Evolutionary conservation across 1,140 invertebrate species (phyloP).

Genomic region (Coboldia fuscipes): DNA sequence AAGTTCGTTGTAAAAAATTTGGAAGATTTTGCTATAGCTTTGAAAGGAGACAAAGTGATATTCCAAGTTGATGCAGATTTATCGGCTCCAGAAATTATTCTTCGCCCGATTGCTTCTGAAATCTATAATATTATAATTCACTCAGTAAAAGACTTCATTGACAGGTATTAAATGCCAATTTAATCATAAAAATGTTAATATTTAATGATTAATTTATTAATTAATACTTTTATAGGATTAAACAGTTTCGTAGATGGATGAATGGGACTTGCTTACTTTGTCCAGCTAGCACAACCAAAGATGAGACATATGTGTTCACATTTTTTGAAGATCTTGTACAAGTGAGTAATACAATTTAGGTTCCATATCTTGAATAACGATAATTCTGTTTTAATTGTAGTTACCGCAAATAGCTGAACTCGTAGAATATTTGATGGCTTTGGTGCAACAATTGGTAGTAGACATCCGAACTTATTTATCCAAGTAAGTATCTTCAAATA

Average conservation of each 20-base stretch:
- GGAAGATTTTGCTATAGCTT: slow-evolving; percentile 36
- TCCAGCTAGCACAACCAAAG: slow-evolving; percentile 22
- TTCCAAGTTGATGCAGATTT: slow-evolving; percentile 61
- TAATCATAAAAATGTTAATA: too few species aligned
- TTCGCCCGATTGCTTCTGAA: slow-evolving; percentile 48
- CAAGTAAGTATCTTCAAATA: background rate
- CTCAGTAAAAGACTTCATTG: slow-evolving; percentile 38
- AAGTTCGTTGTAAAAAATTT: slow-evolving; percentile 32
- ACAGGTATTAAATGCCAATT: slow-evolving; percentile 26
- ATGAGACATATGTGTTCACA: slow-evolving; percentile 33
- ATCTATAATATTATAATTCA: slow-evolving; percentile 49
- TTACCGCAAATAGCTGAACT: background rate
- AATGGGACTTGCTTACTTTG: slow-evolving; percentile 54
- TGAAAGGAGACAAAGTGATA: slow-evolving; percentile 34
- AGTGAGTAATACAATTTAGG: slow-evolving; percentile 15
- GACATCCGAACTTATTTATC: slow-evolving; percentile 1
- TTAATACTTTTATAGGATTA: too few species aligned
- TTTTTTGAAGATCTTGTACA: slow-evolving; percentile 59
- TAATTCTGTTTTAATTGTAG: background rate
- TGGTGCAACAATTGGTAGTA: background rate
- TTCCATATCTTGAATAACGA: background rate
- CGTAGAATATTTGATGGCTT: background rate
- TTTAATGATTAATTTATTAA: too few species aligned
- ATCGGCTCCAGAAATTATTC: slow-evolving; percentile 43
- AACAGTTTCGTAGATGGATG: slow-evolving; percentile 42